Conservation (phyloP, 2,888 invertebrate genomes). For the Lasioglossum vierecki region DNA sequence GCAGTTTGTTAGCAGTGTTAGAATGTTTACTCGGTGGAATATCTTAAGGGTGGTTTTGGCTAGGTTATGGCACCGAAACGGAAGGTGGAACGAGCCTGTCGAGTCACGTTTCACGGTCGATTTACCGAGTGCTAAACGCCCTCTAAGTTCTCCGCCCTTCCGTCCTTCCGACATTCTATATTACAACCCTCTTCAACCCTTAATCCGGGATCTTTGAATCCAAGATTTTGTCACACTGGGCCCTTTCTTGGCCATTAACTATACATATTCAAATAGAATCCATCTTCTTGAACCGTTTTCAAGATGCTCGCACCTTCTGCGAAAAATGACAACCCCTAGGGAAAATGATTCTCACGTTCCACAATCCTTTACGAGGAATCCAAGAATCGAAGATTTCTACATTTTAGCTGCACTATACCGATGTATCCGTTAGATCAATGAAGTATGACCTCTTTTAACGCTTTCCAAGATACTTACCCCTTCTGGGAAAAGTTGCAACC, state of each 20-base stretch:
- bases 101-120: conserved; percentile 16
- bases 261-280: background rate
- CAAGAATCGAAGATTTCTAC: background rate
- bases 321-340: background rate
- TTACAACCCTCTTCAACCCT: conserved; percentile 5
- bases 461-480: background rate
- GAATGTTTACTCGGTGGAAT: background rate
- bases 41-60: conserved; percentile 1
- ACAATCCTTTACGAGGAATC: background rate
- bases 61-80: background rate
- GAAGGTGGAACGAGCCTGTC: background rate
- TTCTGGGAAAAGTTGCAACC: background rate
- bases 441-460: background rate
- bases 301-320: background rate
- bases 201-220: conserved; percentile 1
- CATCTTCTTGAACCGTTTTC: background rate
- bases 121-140: background rate
- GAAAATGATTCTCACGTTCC: background rate
- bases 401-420: too few relatives aligned
- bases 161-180: conserved; percentile 3
- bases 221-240: conserved; percentile 2
- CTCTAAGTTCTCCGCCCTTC: background rate
- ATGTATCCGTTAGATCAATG: background rate
- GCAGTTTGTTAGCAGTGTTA: background rate
- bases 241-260: background rate